phyloP scores from a whole-genome alignment of 92 coral and sea anemone genomes.

The Epizoanthus rinbou region DNA sequence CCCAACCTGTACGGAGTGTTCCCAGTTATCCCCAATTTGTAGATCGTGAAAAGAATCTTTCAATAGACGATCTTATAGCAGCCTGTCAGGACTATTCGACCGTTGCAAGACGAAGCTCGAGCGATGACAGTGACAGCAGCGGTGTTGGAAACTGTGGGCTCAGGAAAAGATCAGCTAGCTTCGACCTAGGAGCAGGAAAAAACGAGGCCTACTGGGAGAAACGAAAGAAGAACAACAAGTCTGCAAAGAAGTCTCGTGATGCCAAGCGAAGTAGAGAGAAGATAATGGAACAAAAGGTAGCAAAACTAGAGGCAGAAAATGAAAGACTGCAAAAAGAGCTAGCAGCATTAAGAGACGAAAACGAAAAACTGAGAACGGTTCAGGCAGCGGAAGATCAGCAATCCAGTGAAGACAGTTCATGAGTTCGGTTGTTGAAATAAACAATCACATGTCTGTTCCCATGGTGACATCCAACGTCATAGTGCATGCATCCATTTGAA shows the following conservation, averaged over 20 bases:
- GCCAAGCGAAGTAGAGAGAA: not conserved
- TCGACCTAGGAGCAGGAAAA: not conserved
- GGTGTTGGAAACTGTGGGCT: not conserved
- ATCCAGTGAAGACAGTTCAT: not conserved
- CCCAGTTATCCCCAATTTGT: not conserved
- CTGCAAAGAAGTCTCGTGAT: slow-evolving; percentile 8
- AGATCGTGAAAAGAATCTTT: not conserved
- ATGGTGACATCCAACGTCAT: no score
- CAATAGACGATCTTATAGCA: not conserved
- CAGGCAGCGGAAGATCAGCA: not conserved
- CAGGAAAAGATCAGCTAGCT: not conserved
- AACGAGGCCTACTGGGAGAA: slow-evolving; percentile 4
- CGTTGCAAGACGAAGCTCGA: not conserved
- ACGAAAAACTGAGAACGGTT: not conserved
- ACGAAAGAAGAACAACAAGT: slow-evolving; percentile 11
- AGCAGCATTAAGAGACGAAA: not conserved
- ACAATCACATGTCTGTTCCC: no score
- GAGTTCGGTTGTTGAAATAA: not conserved
- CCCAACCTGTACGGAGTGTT: not conserved
- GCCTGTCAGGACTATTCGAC: not conserved
- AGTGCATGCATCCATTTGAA: no score
- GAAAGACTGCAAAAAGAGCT: not conserved
- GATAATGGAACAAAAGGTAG: slow-evolving; percentile 5
- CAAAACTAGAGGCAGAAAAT: not conserved
- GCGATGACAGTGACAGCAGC: not conserved